Evolutionary conservation across 2,797 vertebrate genomes (phyloP).

Genomic region (Parauchenoglanis punctatus): DNA sequence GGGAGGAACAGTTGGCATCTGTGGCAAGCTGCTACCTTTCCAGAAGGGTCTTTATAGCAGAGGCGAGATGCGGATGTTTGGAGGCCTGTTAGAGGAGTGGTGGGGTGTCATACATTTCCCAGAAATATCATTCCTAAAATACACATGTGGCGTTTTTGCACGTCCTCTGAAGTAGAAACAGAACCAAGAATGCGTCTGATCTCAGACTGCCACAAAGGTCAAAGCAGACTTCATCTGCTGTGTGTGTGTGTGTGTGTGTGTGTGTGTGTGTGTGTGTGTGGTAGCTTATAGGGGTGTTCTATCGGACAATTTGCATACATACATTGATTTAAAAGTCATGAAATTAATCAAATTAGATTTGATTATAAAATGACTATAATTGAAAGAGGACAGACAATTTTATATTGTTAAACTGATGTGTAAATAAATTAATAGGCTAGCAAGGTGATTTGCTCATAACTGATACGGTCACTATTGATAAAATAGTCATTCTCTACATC

Average conservation of each 20-base stretch:
- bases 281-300: neutral
- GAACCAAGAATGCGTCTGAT: conserved; percentile 54
- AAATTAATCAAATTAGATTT: neutral
- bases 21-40: conserved; percentile 53
- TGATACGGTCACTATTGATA: neutral
- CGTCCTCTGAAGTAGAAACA: conserved; percentile 28
- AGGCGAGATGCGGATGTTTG: conserved; percentile 35
- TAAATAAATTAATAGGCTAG: neutral
- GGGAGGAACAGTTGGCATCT: conserved; percentile 63
- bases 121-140: conserved; percentile 60
- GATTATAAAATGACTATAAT: neutral
- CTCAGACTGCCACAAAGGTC: neutral
- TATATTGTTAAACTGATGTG: neutral
- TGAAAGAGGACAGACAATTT: neutral
- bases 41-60: conserved; percentile 68
- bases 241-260: conserved; percentile 2
- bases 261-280: neutral
- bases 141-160: conserved; percentile 47
- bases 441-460: neutral
- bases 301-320: neutral
- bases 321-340: neutral
- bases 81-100: conserved; percentile 61
- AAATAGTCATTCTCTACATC: neutral
- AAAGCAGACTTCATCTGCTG: conserved; percentile 43
- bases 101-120: conserved; percentile 72